Conservation (phyloP, 2,888 invertebrate species). For the Pyrrhosoma nymphula region DNA sequence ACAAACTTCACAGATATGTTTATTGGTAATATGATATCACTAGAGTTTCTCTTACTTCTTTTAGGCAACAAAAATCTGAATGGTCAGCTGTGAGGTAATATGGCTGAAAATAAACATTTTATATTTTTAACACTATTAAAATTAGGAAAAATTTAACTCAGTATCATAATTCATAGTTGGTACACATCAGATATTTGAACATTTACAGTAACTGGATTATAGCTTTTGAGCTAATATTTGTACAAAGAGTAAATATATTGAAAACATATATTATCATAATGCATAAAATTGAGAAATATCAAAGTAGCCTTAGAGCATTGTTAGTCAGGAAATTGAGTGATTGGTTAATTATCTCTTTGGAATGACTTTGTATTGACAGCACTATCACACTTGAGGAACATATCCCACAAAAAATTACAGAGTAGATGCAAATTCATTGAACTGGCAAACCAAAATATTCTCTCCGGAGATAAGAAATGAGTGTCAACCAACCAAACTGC, state of each 20-base stretch:
- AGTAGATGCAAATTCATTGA: conserved; percentile 10
- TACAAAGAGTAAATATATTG: conserved; percentile 52
- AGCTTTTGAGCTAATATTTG: conserved; percentile 32
- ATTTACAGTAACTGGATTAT: conserved; percentile 56
- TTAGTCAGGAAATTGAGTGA: conserved; percentile 42
- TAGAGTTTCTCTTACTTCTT: conserved; percentile 33
- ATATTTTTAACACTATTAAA: conserved; percentile 1
- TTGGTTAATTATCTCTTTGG: neutral
- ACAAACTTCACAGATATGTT: conserved; percentile 47
- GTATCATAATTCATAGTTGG: neutral
- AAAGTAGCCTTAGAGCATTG: conserved; percentile 30
- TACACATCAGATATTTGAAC: conserved; percentile 39
- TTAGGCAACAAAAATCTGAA: conserved; percentile 8
- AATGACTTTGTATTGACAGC: conserved; percentile 59
- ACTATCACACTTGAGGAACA: conserved; percentile 61
- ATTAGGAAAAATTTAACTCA: neutral
- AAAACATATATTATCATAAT: conserved; percentile 30
- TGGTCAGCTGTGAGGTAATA: neutral
- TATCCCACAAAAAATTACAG: conserved; percentile 6
- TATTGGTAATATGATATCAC: conserved; percentile 1
- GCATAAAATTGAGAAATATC: conserved; percentile 29
- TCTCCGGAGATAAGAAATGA: neutral
- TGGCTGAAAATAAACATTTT: neutral
- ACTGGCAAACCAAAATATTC: conserved; percentile 4
- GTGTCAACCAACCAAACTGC: neutral